phyloP scores from a whole-genome alignment of 1,140 invertebrate genomes.

The Papilio machaon region DNA sequence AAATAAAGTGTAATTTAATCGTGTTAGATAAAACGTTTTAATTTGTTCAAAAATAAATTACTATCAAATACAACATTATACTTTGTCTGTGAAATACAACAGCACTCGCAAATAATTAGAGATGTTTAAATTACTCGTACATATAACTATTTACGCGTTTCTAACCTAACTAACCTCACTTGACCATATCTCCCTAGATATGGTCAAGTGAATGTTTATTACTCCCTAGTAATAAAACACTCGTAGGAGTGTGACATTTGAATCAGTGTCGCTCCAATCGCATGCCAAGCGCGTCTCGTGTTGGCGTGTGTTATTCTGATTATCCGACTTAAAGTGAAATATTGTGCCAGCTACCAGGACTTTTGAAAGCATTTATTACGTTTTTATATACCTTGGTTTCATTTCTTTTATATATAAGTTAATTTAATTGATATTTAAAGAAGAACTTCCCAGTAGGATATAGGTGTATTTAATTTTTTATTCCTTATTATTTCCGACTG shows the following conservation, averaged over 20 bases:
- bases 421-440: background rate
- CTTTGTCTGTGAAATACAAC: background rate
- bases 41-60: no score
- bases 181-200: constrained; percentile 20
- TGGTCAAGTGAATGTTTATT: constrained; percentile 22
- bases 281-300: constrained; percentile 11
- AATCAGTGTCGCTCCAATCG: constrained; percentile 22
- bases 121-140: constrained; percentile 22
- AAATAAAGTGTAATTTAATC: background rate
- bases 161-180: constrained; percentile 25
- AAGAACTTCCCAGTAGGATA: background rate
- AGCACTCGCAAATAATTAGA: background rate
- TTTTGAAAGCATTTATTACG: background rate
- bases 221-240: constrained; percentile 37
- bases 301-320: constrained; percentile 26
- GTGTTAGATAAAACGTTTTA: no score
- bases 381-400: background rate
- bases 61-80: no score
- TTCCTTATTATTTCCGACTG: no score
- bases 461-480: background rate
- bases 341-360: background rate
- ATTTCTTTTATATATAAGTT: background rate
- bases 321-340: constrained; percentile 12
- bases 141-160: background rate
- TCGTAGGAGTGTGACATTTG: constrained; percentile 27